Conservation (phyloP, 1,140 invertebrate species). For the Pachypsylla venusta region DNA sequence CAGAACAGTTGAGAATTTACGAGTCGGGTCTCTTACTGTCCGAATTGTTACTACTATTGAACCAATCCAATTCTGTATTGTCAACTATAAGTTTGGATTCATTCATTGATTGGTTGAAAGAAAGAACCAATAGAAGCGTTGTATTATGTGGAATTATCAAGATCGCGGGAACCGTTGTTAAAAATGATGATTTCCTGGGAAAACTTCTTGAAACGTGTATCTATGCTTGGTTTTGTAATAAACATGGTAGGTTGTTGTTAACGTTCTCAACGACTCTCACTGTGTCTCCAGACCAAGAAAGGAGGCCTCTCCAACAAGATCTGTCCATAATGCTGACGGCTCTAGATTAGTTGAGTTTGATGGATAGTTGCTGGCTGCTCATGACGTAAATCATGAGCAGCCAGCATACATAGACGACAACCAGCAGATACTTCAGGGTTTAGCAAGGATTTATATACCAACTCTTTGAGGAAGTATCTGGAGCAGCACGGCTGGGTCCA, state of each 20-base stretch:
- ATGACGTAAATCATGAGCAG: no score
- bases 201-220: conserved; percentile 36
- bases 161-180: conserved; percentile 29
- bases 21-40: conserved; percentile 35
- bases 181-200: conserved; percentile 32
- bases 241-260: conserved; percentile 25
- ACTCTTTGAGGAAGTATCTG: no score
- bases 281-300: no score
- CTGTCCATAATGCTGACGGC: no score
- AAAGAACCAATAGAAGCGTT: conserved; percentile 33
- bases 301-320: no score
- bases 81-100: conserved; percentile 21
- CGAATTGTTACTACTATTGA: conserved; percentile 35
- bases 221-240: conserved; percentile 34
- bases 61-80: conserved; percentile 28
- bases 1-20: conserved; percentile 35
- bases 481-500: no score
- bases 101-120: conserved; percentile 28
- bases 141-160: conserved; percentile 30
- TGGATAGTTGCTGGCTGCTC: no score
- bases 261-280: no score
- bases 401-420: no score
- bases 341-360: no score
- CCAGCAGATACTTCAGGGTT: no score
- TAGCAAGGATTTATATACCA: no score